These are phyloP conservation scores for Acipenser transmontanus DNA, from an alignment of 2,797 vertebrate species.

Conservation along the genomic window DNA sequence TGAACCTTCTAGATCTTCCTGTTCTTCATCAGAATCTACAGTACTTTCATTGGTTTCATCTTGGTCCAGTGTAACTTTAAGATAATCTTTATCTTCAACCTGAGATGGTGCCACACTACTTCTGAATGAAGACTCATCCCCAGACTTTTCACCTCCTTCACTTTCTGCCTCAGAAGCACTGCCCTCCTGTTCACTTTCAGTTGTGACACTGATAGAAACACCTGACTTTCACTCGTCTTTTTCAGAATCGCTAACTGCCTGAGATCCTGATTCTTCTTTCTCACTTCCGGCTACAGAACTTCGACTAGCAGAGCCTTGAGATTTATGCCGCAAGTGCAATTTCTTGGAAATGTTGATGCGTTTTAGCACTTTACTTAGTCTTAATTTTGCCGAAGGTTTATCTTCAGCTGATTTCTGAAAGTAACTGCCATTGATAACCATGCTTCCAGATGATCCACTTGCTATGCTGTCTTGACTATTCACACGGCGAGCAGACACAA, in stretches of 20 bases:
- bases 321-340: constrained; percentile 53
- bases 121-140: constrained; percentile 54
- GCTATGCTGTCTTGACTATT: constrained; percentile 67
- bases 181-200: constrained; percentile 69
- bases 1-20: constrained; percentile 61
- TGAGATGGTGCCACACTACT: constrained; percentile 50
- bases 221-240: constrained; percentile 66
- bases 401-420: constrained; percentile 58
- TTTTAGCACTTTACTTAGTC: constrained; percentile 65
- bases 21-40: constrained; percentile 76
- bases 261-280: constrained; percentile 52
- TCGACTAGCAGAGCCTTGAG: constrained; percentile 49
- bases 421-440: constrained; percentile 58
- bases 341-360: constrained; percentile 62
- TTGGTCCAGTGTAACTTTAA: constrained; percentile 84
- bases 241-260: constrained; percentile 51
- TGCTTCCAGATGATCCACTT: constrained; percentile 13
- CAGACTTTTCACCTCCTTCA: constrained; percentile 45
- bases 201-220: constrained; percentile 77
- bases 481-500: constrained; percentile 67
- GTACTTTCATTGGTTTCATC: constrained; percentile 92
- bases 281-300: constrained; percentile 48
- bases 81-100: constrained; percentile 72
- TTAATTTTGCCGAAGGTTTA: constrained; percentile 55
- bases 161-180: constrained; percentile 44